Evolutionary conservation across 2,113 vertebrate genomes (phyloP).

Genomic region (Chaetorhynchus papuensis): DNA sequence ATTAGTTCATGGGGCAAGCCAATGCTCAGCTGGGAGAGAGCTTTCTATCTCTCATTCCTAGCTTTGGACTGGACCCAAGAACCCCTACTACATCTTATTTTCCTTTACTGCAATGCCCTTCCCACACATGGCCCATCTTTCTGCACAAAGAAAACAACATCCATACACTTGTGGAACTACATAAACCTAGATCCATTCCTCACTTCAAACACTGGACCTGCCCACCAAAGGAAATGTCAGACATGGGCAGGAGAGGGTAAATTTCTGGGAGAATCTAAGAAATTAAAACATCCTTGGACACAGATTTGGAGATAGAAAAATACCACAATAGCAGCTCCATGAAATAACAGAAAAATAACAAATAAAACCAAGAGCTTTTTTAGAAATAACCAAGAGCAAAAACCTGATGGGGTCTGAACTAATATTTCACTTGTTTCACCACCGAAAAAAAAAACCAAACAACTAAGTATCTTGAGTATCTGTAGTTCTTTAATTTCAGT

Average conservation of each 20-base stretch:
- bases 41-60: not conserved
- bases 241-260: not conserved
- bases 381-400: not conserved
- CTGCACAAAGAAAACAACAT: not conserved
- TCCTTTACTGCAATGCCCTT: not conserved
- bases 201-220: not conserved
- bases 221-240: not conserved
- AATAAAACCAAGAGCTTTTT: not conserved
- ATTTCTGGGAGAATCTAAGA: not conserved
- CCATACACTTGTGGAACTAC: fast-evolving
- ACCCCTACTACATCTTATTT: not conserved
- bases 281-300: not conserved
- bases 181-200: not conserved
- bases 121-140: fast-evolving
- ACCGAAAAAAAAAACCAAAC: not conserved
- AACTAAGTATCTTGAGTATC: not conserved
- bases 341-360: not conserved
- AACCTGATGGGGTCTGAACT: not conserved
- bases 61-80: not conserved
- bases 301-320: not conserved
- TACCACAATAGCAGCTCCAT: not conserved
- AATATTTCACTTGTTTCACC: not conserved
- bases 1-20: not conserved
- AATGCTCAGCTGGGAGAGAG: not conserved
- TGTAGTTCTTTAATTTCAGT: not conserved